A percentile compares a stretch with the other conserved stretches of the same genome.
Conservation (phyloP, 2,113 vertebrate species). For the Menura novaehollandiae region DNA sequence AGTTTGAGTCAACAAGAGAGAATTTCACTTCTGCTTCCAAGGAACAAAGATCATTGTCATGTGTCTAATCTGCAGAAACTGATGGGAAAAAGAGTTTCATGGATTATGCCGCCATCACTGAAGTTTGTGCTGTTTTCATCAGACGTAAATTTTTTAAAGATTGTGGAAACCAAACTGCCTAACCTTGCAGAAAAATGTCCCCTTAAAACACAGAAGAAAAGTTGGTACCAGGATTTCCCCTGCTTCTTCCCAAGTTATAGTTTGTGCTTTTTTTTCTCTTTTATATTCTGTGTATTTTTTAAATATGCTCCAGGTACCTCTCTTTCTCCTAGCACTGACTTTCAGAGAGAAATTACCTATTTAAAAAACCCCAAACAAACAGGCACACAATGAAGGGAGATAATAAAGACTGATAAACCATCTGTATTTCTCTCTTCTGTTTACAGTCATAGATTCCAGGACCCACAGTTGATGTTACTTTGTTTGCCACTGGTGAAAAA, state of each 20-base stretch:
- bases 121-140: not conserved
- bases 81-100: not conserved
- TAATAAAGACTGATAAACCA: not conserved
- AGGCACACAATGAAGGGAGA: not conserved
- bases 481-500: not conserved
- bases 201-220: not conserved
- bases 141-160: not conserved
- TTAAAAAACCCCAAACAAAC: not conserved
- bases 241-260: not conserved
- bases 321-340: not conserved
- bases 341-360: not conserved
- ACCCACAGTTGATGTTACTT: not conserved
- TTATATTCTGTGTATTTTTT: not conserved
- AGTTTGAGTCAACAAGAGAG: not conserved
- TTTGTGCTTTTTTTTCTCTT: not conserved
- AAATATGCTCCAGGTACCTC: not conserved
- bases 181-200: not conserved
- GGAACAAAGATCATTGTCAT: not conserved
- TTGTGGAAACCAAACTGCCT: not conserved
- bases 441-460: not conserved
- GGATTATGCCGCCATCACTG: not conserved
- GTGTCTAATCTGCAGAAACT: not conserved
- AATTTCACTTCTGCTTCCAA: not conserved
- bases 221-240: not conserved
- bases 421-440: not conserved